These are phyloP conservation scores for Chironomus striatipennis DNA, from an alignment of 1,140 invertebrate genomes.

Conservation along the genomic window DNA sequence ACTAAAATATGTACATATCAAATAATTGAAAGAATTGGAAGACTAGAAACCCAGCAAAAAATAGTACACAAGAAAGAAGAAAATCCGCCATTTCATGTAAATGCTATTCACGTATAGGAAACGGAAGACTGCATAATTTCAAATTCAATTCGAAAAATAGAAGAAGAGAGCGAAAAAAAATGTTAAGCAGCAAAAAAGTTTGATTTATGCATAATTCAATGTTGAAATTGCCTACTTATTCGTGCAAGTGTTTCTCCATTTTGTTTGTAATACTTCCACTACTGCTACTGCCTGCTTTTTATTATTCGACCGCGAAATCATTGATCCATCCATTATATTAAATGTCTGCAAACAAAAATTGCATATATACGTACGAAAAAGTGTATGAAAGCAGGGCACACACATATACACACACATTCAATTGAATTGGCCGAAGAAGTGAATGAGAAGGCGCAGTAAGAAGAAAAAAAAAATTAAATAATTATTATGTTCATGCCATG, in stretches of 20 bases:
- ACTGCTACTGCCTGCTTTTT: background rate
- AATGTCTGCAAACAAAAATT: conserved; percentile 17
- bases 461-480: conserved; percentile 20
- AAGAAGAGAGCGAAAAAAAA: background rate
- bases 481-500: conserved; percentile 23
- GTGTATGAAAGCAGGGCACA: background rate
- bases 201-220: conserved; percentile 9
- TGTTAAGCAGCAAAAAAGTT: background rate
- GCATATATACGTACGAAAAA: background rate
- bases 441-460: background rate
- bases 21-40: background rate
- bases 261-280: conserved; percentile 7
- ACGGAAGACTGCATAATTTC: conserved; percentile 12
- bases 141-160: background rate
- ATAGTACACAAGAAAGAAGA: background rate
- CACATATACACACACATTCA: no score
- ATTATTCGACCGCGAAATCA: background rate
- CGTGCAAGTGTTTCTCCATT: background rate
- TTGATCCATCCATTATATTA: conserved; percentile 10
- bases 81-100: conserved; percentile 8
- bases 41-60: background rate
- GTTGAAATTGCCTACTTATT: conserved; percentile 13
- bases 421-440: background rate
- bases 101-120: background rate
- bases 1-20: background rate